Evolutionary conservation across 2,797 vertebrate species (phyloP).

Genomic region (Catharus ustulatus): DNA sequence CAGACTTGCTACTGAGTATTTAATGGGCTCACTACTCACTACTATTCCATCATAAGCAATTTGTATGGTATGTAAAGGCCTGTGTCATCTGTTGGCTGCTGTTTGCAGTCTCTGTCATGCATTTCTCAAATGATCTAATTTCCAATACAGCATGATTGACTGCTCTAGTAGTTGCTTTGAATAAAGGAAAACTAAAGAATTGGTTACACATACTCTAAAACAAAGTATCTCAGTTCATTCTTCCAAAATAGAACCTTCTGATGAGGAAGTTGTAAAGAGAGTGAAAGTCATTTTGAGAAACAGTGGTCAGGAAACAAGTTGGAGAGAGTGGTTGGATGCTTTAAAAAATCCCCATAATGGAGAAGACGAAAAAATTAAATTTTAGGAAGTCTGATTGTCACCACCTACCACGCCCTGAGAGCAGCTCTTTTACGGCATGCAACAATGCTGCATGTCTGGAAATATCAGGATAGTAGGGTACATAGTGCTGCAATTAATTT

Average conservation of each 20-base stretch:
- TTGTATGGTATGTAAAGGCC: background rate
- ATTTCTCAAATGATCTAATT: background rate
- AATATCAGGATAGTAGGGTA: background rate
- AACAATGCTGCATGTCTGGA: background rate
- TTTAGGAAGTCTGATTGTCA: background rate
- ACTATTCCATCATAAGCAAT: background rate
- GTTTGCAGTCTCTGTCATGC: background rate
- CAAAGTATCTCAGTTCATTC: background rate
- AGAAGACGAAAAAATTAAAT: background rate
- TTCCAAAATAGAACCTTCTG: background rate
- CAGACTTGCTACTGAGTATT: background rate
- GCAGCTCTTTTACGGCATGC: background rate
- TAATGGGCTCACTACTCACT: background rate
- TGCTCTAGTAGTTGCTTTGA: background rate
- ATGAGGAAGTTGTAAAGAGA: background rate
- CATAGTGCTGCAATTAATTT: background rate
- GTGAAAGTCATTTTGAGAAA: background rate
- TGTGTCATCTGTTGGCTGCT: background rate
- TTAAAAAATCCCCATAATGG: background rate
- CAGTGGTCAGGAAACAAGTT: background rate
- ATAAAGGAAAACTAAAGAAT: background rate
- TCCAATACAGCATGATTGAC: background rate
- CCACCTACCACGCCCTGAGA: background rate
- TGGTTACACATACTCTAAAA: background rate
- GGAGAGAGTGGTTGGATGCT: background rate